Conservation (phyloP, 1,140 invertebrate species). For the Achroia grisella region DNA sequence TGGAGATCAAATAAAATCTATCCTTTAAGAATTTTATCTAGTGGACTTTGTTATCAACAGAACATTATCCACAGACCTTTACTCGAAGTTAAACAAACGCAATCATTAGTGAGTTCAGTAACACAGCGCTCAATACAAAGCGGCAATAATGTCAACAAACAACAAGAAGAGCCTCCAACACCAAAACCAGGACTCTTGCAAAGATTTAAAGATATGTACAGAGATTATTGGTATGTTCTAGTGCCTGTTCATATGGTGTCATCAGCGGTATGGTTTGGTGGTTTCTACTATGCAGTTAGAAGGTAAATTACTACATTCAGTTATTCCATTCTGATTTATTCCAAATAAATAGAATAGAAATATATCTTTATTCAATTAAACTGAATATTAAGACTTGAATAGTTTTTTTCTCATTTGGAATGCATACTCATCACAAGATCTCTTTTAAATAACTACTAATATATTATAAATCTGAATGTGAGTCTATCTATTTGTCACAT, state of each 20-base stretch:
- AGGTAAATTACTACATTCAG: constrained; percentile 76
- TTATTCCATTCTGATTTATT: neutral
- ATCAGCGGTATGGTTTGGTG: constrained; percentile 87
- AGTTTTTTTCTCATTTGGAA: too few relatives aligned
- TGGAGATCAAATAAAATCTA: constrained; percentile 32
- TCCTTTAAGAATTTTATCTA: constrained; percentile 34
- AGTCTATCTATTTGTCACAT: too few relatives aligned
- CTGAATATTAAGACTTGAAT: too few relatives aligned
- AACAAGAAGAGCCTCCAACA: constrained; percentile 41
- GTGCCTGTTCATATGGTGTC: constrained; percentile 92
- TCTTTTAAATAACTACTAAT: too few relatives aligned
- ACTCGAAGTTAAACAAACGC: constrained; percentile 15
- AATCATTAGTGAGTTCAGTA: constrained; percentile 2
- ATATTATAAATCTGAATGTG: too few relatives aligned
- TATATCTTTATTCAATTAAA: too few relatives aligned
- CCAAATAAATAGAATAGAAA: too few relatives aligned
- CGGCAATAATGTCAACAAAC: constrained; percentile 10
- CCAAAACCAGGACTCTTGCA: constrained; percentile 81
- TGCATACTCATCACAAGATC: too few relatives aligned
- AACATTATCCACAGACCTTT: constrained; percentile 17
- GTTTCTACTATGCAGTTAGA: constrained; percentile 90
- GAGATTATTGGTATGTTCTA: constrained; percentile 95
- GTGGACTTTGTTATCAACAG: constrained; percentile 27
- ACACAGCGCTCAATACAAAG: constrained; percentile 28
- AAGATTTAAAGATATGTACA: constrained; percentile 92